Conservation (phyloP, 2,888 invertebrate genomes). For the Folsomia candida region DNA sequence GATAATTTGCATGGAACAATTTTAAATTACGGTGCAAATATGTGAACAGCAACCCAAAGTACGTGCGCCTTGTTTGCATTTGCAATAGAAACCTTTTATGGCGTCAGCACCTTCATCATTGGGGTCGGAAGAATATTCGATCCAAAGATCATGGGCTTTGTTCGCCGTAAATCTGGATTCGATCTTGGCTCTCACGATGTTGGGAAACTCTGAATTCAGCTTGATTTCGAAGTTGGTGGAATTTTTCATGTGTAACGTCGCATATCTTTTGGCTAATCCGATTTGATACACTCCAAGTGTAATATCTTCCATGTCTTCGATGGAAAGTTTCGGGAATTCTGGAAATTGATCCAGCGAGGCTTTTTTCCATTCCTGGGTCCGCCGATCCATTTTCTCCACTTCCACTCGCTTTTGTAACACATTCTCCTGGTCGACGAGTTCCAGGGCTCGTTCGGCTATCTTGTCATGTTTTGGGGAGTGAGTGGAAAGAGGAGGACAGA, state of each 20-base stretch:
- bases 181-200: not conserved
- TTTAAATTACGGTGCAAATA: not conserved
- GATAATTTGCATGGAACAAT: not conserved
- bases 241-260: not conserved
- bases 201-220: not conserved
- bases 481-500: too few relatives aligned
- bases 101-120: too few relatives aligned
- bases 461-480: too few relatives aligned
- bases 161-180: not conserved
- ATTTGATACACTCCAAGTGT: not conserved
- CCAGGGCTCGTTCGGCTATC: too few relatives aligned
- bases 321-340: not conserved
- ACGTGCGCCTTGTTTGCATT: too few relatives aligned
- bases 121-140: not conserved
- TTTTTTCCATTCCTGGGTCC: not conserved
- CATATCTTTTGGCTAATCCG: not conserved
- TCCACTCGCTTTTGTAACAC: not conserved
- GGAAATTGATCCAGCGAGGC: not conserved
- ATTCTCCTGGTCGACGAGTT: too few relatives aligned
- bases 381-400: not conserved
- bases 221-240: not conserved
- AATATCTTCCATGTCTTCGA: not conserved
- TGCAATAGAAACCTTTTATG: too few relatives aligned
- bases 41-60: too few relatives aligned
- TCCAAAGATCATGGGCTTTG: not conserved